These are phyloP conservation scores for Sebastes nivosus DNA, from an alignment of 2,797 vertebrate genomes.

Conservation along the genomic window DNA sequence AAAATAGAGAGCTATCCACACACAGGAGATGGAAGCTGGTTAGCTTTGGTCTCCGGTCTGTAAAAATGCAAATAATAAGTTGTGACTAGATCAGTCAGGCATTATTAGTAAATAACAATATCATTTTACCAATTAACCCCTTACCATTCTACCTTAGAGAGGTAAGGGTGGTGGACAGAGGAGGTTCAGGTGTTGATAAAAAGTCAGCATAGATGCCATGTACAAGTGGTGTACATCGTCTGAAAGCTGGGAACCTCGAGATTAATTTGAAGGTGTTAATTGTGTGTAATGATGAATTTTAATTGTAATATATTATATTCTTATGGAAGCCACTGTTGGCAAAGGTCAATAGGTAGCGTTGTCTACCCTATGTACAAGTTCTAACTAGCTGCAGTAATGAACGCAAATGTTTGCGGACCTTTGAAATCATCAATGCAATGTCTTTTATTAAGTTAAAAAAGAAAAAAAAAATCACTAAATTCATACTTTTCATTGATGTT, in stretches of 20 bases:
- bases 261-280: not conserved
- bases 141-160: too few species aligned
- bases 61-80: not conserved
- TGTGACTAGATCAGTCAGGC: not conserved
- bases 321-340: not conserved
- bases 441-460: not conserved
- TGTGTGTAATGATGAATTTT: not conserved
- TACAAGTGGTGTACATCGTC: too few species aligned
- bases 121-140: not conserved
- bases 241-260: too few species aligned
- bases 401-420: not conserved
- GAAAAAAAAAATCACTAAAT: not conserved
- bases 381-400: not conserved
- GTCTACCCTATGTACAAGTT: not conserved
- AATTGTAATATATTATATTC: not conserved
- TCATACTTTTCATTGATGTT: not conserved
- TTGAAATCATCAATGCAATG: not conserved
- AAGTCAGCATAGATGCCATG: too few species aligned
- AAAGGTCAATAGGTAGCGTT: not conserved
- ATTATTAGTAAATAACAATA: not conserved
- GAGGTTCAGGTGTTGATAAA: too few species aligned
- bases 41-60: not conserved
- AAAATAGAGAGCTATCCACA: not conserved
- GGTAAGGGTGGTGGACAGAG: fast-evolving
- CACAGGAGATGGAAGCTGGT: not conserved